Base-by-base conservation (phyloP, 2,888 invertebrate species). In the Clivina fossor region DNA sequence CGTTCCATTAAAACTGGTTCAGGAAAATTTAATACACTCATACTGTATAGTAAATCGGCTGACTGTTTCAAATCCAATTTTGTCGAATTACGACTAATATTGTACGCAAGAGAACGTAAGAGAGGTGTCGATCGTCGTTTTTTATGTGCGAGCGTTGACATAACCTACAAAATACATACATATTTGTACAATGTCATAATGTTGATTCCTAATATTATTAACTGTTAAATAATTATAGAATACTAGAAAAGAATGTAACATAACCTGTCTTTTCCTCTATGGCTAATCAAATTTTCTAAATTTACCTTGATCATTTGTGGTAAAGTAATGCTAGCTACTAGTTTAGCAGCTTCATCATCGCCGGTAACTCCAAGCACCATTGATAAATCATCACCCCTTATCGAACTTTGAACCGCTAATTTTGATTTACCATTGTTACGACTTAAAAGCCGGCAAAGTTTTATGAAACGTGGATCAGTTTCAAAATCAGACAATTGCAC, bases 301-400 rank as follows among this genome's bases (percentile, higher is more conserved):
- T 65, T 63, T 67, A 85, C 85, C 75, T 86, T 88, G 8, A 88
- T 78, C 84, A 88, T 86, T 71, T 90, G 88, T 5, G 81, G 74
- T 33, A 87, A 65, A 40, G 82, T 83, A 57, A 90, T 79, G 62
- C 82, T 84, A 7, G 81, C 78, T 30, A 89, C 83, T 16, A 90
- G 71, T 69, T 88, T 84, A 0, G 88, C 87, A 1, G 89, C 87
- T 66, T 89, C 86, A 72, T 90, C 88, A 69, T 90, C 90, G 0
- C 87, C 87, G 0, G 86, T 84, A 13, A 88, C 82, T 3, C 83
- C 83, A 19, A 88, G 73, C 20, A 88, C 85, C 0, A 85, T 85
- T 51, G 82, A 81, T 16, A 88, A 74, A 67, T 88, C 88, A 58
- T 85, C 85, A 1, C 81, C 83, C 67, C 80, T 77, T 8, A 19